Base-by-base conservation (phyloP, 2,888 invertebrate genomes). In the Microctonus aethiopoides region DNA sequence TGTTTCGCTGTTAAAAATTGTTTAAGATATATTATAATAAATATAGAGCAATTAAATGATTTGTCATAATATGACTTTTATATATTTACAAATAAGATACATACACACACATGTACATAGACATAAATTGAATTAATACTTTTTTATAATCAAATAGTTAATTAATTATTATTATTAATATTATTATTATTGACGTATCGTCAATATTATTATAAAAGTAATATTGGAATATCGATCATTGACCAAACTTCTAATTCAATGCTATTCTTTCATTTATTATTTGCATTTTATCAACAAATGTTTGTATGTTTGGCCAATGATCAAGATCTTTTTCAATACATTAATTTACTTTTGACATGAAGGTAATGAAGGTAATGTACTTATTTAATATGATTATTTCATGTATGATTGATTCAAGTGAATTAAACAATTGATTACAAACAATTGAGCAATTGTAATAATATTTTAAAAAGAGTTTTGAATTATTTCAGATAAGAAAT, bases 291-390 rank as follows among this genome's bases (percentile, higher is more conserved):
- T 41, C n/a, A n/a, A n/a, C n/a, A n/a, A n/a, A n/a, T n/a, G n/a
- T n/a, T n/a, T n/a, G n/a, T n/a, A n/a, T 63, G 70, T 77, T 77
- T 78, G 77, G 73, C 75, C 76, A 70, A 70, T 74, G 77, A 76
- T 77, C 74, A 77, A 78, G 77, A 78, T 76, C 72, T 70, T 69
- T 56, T 63, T 67, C 39, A 46, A 52, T 13, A 54, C 11, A 54
- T 52, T 51, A 51, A 36, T 34, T 51, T 13, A 26, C 5, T 36
- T 57, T 66, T 39, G 4, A n/a, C 1, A 20, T 41, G 29, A 5
- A 41, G 34, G 22, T 46, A 41, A 41, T 59, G 41, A 34, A 16
- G 11, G 22, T 51, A 39, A 26, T 39, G 13, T 20, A 20, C 36
- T 26, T n/a, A 39, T 39, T n/a, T n/a, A 7, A 5, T 22, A 7